Conservation (phyloP, 2,797 vertebrate genomes). For the Coccyzus lansbergi region DNA sequence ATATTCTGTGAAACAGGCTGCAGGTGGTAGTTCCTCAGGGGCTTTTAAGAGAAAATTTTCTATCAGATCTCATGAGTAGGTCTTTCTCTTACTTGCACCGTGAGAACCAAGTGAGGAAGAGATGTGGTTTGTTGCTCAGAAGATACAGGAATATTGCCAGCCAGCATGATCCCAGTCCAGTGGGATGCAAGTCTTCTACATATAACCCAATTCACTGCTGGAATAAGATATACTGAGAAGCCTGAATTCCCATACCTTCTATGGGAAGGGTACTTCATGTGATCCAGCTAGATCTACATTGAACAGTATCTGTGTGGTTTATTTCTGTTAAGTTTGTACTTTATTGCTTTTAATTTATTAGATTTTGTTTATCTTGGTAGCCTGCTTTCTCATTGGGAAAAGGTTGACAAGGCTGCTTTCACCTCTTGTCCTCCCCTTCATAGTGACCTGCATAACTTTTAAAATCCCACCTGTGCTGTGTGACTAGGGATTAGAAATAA, state of each 20-base stretch:
- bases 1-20: background rate
- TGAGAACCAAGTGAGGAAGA: background rate
- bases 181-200: background rate
- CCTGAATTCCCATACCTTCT: background rate
- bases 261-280: background rate
- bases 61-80: background rate
- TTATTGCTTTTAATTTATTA: slow-evolving; percentile 1
- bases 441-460: background rate
- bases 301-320: background rate
- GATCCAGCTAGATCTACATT: background rate
- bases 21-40: background rate
- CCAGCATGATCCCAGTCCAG: background rate
- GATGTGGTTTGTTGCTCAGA: background rate
- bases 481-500: background rate
- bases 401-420: background rate
- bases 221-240: background rate
- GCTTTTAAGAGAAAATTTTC: background rate
- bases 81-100: background rate
- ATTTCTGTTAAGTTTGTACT: background rate
- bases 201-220: background rate
- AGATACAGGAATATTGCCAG: background rate
- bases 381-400: slow-evolving; percentile 8
- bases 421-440: background rate
- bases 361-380: background rate
- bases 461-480: background rate